Evolutionary conservation across 2,888 invertebrate species (phyloP).

Genomic region (Euphydryas editha): DNA sequence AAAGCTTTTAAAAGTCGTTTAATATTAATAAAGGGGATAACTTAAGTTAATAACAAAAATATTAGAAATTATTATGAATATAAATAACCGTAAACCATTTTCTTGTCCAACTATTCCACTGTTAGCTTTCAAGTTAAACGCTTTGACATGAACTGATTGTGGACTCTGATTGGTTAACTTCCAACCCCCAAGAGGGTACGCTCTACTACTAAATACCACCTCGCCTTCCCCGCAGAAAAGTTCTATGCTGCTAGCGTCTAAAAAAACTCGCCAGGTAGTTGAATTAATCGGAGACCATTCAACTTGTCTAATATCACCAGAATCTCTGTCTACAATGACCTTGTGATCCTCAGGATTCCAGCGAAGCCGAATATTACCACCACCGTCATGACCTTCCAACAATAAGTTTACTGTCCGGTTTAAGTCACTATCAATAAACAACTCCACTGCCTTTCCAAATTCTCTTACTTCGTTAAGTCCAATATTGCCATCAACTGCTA

Average conservation of each 20-base stretch:
- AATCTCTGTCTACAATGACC: conserved; percentile 61
- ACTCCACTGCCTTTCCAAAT: conserved; percentile 64
- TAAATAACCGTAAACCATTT: neutral
- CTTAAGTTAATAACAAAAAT: too few species aligned
- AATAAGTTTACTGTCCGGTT: conserved; percentile 55
- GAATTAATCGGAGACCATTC: conserved; percentile 65
- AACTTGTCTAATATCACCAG: conserved; percentile 68
- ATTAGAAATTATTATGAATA: neutral
- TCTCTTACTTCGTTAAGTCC: conserved; percentile 46
- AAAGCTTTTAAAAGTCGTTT: too few species aligned
- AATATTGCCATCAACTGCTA: conserved; percentile 51
- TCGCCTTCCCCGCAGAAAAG: conserved; percentile 77
- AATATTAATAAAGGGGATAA: too few species aligned
- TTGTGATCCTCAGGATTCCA: conserved; percentile 63
- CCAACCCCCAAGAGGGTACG: conserved; percentile 70
- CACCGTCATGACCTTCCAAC: conserved; percentile 62
- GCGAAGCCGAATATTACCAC: conserved; percentile 53
- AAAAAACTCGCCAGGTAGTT: conserved; percentile 63
- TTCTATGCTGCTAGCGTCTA: conserved; percentile 74
- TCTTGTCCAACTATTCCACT: conserved; percentile 48
- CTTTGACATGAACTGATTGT: conserved; percentile 56
- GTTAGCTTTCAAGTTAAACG: conserved; percentile 60
- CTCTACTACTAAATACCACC: conserved; percentile 73
- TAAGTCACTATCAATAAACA: conserved; percentile 60
- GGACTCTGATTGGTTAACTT: conserved; percentile 61